phyloP scores from a whole-genome alignment of 1,140 invertebrate species.

The Olivierus martensii region DNA sequence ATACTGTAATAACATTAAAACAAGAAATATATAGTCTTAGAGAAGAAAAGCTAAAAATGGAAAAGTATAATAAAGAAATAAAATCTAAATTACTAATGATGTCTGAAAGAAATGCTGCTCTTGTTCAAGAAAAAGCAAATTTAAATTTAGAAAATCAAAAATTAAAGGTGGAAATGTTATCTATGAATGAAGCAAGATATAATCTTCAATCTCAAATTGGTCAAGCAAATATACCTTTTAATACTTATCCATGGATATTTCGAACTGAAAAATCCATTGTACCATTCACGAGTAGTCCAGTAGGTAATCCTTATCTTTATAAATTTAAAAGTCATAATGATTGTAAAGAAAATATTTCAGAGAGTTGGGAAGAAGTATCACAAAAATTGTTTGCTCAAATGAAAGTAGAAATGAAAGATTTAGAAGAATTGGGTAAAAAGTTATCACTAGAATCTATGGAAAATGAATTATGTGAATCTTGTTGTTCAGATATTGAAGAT shows the following conservation, averaged over 20 bases:
- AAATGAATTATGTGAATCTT: no score
- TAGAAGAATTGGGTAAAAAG: not conserved
- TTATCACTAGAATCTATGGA: not conserved
- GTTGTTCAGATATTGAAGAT: no score
- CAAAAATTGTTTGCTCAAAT: not conserved
- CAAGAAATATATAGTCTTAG: not conserved
- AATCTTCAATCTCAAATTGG: not conserved
- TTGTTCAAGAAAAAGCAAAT: not conserved
- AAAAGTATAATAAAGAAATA: not conserved
- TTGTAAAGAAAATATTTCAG: not conserved
- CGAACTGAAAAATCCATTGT: not conserved
- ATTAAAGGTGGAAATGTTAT: not conserved
- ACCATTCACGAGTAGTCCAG: not conserved
- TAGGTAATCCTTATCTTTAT: no score
- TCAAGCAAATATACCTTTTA: no score
- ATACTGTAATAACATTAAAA: not conserved
- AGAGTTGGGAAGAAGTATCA: not conserved
- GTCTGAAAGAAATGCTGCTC: not conserved
- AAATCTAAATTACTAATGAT: not conserved
- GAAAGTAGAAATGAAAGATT: not conserved
- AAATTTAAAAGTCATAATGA: no score
- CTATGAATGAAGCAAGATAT: not conserved
- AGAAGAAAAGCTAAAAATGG: not conserved
- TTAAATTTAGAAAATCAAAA: not conserved
- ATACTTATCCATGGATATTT: not conserved